Conservation (phyloP, 2,113 vertebrate genomes). For the Melanocharis versteri region DNA sequence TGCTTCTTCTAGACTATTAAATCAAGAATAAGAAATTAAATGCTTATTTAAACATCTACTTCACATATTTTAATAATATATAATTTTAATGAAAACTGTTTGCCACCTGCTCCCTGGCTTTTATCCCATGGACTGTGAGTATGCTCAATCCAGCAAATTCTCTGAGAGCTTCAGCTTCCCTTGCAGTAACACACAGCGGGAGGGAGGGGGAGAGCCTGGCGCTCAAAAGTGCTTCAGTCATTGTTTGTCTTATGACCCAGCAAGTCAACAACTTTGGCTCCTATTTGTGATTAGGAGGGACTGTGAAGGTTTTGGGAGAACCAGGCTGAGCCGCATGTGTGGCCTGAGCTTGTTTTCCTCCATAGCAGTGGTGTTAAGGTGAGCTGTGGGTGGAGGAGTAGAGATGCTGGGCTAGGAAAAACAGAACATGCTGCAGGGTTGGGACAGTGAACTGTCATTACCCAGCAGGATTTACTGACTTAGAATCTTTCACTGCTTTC, state of each 20-base stretch:
- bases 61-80: background rate
- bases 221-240: background rate
- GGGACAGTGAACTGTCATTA: background rate
- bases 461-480: background rate
- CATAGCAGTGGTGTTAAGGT: too few species aligned
- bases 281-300: background rate
- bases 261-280: background rate
- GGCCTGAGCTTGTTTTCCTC: background rate
- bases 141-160: background rate
- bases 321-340: rapidly evolving
- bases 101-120: background rate
- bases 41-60: background rate
- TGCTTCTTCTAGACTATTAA: background rate
- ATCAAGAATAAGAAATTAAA: background rate
- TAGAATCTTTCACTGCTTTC: background rate
- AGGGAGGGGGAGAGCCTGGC: background rate
- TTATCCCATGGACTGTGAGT: background rate
- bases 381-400: background rate
- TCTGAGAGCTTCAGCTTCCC: background rate
- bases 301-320: background rate
- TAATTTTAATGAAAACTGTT: background rate
- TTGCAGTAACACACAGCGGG: rapidly evolving
- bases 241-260: background rate
- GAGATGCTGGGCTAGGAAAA: background rate
- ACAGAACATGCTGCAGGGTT: background rate